Conservation (phyloP, 2,113 vertebrate genomes). For the Centropristis striata region DNA sequence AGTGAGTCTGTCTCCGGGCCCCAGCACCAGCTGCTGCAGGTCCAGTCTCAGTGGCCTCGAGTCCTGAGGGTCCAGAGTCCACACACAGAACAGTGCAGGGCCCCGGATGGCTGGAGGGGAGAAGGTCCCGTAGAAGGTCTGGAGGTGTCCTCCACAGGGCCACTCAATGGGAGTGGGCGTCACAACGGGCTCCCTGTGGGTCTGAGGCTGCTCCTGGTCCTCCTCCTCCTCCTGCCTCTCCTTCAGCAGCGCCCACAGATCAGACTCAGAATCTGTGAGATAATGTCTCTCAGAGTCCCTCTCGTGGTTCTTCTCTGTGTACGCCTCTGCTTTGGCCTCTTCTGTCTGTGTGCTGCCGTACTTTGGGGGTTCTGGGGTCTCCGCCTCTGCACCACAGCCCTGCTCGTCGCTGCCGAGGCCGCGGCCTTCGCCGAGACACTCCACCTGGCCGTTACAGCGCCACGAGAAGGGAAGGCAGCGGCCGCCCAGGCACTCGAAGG, state of each 20-base stretch:
- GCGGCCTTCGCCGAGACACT: slow-evolving; percentile 84
- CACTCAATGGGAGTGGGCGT: slow-evolving; percentile 62
- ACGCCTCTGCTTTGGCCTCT: not conserved
- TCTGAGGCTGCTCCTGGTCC: not conserved
- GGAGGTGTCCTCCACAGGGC: slow-evolving; percentile 87
- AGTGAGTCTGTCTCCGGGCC: slow-evolving; percentile 82
- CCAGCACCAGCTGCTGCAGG: slow-evolving; percentile 87
- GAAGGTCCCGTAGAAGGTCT: slow-evolving; percentile 91
- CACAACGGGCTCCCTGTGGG: not conserved
- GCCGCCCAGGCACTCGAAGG: slow-evolving; percentile 78
- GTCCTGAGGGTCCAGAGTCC: slow-evolving; percentile 90
- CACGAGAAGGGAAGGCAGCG: slow-evolving; percentile 85
- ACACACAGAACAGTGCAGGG: slow-evolving; percentile 82
- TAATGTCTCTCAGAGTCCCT: not conserved
- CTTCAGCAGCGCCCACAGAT: slow-evolving; percentile 39
- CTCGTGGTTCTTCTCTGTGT: not conserved
- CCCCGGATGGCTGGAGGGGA: slow-evolving; percentile 79
- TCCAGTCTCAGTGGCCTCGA: slow-evolving; percentile 87
- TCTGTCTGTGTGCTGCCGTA: not conserved
- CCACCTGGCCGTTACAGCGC: slow-evolving; percentile 87
- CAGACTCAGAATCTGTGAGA: not conserved
- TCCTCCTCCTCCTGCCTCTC: not conserved
- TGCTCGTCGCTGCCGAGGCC: slow-evolving; percentile 81
- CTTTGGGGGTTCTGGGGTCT: not conserved
- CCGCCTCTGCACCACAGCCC: slow-evolving; percentile 57